Evolutionary conservation across 2,888 invertebrate species (phyloP), one percentile per base, ranked within the genome.

Genomic region (Noctua janthe): DNA sequence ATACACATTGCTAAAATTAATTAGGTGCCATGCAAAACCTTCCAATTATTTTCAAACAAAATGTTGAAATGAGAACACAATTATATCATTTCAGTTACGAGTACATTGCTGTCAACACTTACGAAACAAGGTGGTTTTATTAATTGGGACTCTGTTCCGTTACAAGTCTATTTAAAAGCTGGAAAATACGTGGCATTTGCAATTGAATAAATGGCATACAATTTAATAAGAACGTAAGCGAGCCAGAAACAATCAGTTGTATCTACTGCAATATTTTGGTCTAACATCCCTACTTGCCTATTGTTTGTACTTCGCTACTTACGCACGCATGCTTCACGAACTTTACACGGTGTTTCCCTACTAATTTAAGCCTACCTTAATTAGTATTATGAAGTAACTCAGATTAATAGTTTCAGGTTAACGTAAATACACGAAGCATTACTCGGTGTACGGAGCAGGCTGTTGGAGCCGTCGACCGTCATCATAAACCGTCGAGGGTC

Each of bases 11-110:
- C 71, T 74, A 64, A 82, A 82, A 76, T 73, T 80, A 70, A 80
- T 80, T 71, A 76, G 17, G n/a, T 47, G 35, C 6, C 11, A 67
- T 29, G 49, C 64, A 51, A 29, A 77, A 56, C 39, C 69, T 82
- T 78, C 85, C 81, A 89, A 90, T 90, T 91, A 90, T 88, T 90
- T 90, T 86, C 81, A 82, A 86, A 88, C 70, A 54, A 51, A 82
- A 81, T 72, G 67, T 67, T 71, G 49, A 23, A 64, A 47, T 17
- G 43, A 59, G 74, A 51, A 74, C 23, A 29, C 66, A 17, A 69
- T 15, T 67, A 67, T 11, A 67, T 17, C 23, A 13, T 74, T 74
- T 70, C 49, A 49, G 17, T 72, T 15, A 29, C 62, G 29, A 29
- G 62, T 11, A n/a, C 11, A 11, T 39, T 39, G 17, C 11, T 70